phyloP scores from a whole-genome alignment of 2,888 invertebrate genomes.

The Leucoptera coffeella region DNA sequence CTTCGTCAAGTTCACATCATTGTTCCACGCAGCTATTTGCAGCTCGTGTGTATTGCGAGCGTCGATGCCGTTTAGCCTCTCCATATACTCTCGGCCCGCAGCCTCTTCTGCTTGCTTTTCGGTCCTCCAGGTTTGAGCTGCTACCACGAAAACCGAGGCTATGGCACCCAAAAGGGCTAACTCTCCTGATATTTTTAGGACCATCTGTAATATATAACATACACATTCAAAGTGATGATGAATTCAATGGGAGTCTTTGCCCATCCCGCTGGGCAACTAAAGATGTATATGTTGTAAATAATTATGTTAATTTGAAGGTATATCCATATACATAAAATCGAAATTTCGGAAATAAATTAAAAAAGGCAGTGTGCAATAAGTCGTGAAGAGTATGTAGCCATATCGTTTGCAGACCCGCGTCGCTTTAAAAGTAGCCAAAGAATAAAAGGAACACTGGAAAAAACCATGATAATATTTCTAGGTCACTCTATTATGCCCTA shows the following conservation, averaged over 20 bases:
- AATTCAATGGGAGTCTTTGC: no score
- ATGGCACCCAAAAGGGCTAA: conserved; percentile 35
- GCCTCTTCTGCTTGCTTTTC: conserved; percentile 50
- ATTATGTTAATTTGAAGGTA: no score
- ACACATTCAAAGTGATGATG: no score
- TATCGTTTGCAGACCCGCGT: conserved; percentile 29
- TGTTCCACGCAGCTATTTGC: conserved; percentile 64
- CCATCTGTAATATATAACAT: conserved; percentile 22
- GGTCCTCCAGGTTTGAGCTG: conserved; percentile 32
- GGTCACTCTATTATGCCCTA: no score
- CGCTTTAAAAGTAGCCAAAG: conserved; percentile 33
- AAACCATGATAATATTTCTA: no score
- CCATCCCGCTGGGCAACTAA: no score
- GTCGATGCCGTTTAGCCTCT: conserved; percentile 52
- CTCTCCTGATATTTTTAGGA: conserved; percentile 36
- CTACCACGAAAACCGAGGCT: conserved; percentile 40
- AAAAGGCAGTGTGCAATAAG: no score
- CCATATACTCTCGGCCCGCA: conserved; percentile 55
- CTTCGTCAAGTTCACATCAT: conserved; percentile 67
- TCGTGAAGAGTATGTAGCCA: no score
- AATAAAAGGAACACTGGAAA: conserved; percentile 59
- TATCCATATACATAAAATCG: no score
- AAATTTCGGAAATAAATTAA: no score
- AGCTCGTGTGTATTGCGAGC: conserved; percentile 50
- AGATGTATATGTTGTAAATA: no score